phyloP scores from a whole-genome alignment of 2,888 invertebrate species.

The Caenorhabditis sulstoni region DNA sequence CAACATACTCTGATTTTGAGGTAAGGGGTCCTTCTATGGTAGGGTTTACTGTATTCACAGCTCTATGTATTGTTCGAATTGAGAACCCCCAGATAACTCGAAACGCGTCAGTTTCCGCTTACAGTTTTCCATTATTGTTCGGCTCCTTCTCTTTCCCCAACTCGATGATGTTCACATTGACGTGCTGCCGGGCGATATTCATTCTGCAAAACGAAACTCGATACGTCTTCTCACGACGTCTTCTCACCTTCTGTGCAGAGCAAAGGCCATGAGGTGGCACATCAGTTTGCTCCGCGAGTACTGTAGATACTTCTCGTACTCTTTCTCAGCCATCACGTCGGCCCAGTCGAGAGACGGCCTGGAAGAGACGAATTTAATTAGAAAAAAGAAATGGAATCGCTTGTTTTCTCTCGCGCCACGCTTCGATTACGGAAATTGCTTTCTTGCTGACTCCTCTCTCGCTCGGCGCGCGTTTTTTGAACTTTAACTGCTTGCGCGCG shows the following conservation, averaged over 20 bases:
- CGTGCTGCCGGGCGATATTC: slow-evolving; percentile 60
- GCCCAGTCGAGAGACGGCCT: slow-evolving; percentile 74
- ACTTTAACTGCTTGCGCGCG: too few relatives aligned
- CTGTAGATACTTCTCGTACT: slow-evolving; percentile 80
- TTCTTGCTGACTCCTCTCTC: background rate
- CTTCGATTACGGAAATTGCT: background rate
- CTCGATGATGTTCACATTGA: slow-evolving; percentile 71
- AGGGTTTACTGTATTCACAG: too few relatives aligned
- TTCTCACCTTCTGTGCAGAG: slow-evolving; percentile 71
- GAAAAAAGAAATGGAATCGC: slow-evolving; percentile 6
- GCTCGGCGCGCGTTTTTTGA: too few relatives aligned
- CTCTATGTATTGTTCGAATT: too few relatives aligned
- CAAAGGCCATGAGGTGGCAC: slow-evolving; percentile 79
- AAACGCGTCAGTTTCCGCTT: slow-evolving; percentile 5
- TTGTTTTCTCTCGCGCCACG: background rate
- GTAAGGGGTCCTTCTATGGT: too few relatives aligned
- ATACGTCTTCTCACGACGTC: slow-evolving; percentile 4
- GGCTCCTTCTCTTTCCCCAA: slow-evolving; percentile 72
- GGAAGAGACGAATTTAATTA: slow-evolving; percentile 22
- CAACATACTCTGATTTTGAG: too few relatives aligned
- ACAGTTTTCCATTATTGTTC: slow-evolving; percentile 71
- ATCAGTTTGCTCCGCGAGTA: slow-evolving; percentile 79
- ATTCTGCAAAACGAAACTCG: slow-evolving; percentile 56
- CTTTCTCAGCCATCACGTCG: slow-evolving; percentile 76
- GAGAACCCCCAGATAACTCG: background rate